A percentile compares a stretch with the other conserved stretches of the same genome.
Conservation (phyloP, 2,113 vertebrate species). For the Henicopernis longicauda region DNA sequence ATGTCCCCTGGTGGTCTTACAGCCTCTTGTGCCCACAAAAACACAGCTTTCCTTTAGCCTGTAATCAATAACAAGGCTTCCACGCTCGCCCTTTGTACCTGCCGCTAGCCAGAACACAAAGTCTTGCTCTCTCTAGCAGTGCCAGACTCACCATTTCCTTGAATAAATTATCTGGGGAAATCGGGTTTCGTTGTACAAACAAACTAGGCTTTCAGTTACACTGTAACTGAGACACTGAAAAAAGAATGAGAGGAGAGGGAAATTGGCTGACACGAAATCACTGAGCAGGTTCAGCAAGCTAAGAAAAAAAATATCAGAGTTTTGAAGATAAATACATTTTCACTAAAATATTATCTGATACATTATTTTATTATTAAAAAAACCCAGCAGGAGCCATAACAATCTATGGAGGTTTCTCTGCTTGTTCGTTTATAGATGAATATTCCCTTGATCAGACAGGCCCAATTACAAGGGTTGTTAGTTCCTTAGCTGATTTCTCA, state of each 20-base stretch:
- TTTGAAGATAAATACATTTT: neutral
- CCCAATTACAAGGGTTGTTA: neutral
- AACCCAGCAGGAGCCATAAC: neutral
- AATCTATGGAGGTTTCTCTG: neutral
- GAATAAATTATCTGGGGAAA: constrained; percentile 33
- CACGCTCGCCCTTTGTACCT: neutral
- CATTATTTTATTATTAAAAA: neutral
- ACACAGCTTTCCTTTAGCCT: neutral
- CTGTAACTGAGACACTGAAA: neutral
- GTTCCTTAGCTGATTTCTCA: neutral
- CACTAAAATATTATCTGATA: neutral
- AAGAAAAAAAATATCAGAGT: neutral
- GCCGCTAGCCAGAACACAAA: neutral
- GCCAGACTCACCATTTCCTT: constrained; percentile 30
- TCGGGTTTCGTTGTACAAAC: neutral
- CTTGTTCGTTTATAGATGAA: neutral
- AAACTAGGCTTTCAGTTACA: constrained; percentile 10
- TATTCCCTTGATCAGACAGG: neutral
- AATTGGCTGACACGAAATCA: neutral
- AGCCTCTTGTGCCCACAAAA: neutral
- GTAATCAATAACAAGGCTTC: neutral
- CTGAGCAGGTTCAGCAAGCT: neutral
- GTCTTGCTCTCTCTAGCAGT: neutral
- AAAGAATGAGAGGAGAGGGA: neutral
- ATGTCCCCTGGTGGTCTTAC: neutral